A percentile compares a stretch with the other conserved stretches of the same genome.
Conservation (phyloP, 2,797 vertebrate species). For the Sebastolobus altivelis region DNA sequence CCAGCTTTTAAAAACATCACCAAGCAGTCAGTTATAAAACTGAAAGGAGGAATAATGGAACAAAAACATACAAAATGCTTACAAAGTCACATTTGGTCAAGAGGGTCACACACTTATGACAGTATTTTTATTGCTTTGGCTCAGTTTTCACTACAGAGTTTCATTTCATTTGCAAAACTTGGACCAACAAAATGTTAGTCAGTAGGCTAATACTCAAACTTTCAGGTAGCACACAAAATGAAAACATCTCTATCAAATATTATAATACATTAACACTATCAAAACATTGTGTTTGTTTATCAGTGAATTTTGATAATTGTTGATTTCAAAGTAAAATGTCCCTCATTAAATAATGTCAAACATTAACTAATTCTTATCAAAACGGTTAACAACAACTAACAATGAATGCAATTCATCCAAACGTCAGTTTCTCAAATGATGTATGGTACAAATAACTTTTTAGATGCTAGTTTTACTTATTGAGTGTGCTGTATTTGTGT, state of each 20-base stretch:
- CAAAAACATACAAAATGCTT: not conserved
- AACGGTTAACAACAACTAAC: not conserved
- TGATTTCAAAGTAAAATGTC: not conserved
- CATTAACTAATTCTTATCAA: not conserved
- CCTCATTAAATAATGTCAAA: not conserved
- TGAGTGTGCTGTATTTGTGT: not conserved
- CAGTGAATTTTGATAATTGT: not conserved
- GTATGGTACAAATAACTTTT: not conserved
- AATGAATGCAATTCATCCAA: not conserved
- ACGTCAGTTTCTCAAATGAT: not conserved
- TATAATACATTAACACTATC: not conserved
- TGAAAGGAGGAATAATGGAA: not conserved
- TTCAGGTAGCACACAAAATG: not conserved
- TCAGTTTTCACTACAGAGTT: not conserved
- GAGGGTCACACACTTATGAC: not conserved
- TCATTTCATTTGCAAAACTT: not conserved
- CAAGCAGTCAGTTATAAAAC: not conserved
- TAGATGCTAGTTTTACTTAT: not conserved
- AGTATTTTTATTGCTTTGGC: not conserved
- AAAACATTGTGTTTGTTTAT: not conserved
- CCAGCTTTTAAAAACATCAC: not conserved
- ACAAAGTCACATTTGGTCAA: not conserved
- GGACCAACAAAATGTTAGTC: too few species aligned
- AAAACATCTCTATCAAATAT: not conserved
- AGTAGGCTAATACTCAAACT: not conserved